A percentile compares a stretch with the other conserved stretches of the same genome.
Evolutionary conservation across 2,888 invertebrate species (phyloP).

Genomic region (Macroteleia sp.): DNA sequence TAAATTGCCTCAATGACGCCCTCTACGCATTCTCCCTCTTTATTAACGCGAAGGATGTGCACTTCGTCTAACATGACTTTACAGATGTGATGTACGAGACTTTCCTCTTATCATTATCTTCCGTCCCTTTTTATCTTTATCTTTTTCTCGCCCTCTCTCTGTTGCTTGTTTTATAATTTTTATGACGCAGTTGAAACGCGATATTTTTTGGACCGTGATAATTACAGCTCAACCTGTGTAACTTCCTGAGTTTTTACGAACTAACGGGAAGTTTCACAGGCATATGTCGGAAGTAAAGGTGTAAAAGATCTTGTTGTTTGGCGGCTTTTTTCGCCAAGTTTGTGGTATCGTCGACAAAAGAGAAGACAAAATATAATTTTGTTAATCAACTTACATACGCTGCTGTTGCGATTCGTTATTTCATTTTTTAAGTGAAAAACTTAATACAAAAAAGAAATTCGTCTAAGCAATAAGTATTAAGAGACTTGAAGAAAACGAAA

Average conservation of each 20-base stretch:
- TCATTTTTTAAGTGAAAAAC: not conserved
- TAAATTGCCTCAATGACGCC: conserved; percentile 77
- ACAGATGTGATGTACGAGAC: conserved; percentile 45
- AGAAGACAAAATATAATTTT: conserved; percentile 18
- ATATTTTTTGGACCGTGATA: conserved; percentile 44
- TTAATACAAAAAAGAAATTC: too few relatives aligned
- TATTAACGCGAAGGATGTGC: conserved; percentile 61
- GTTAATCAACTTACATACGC: conserved; percentile 9
- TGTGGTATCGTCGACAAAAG: conserved; percentile 8
- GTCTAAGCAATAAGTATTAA: too few relatives aligned
- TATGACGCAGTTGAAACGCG: conserved; percentile 53
- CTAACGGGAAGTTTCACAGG: not conserved
- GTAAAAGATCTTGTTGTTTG: conserved; percentile 28
- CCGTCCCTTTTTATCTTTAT: conserved; percentile 18
- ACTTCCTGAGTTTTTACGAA: not conserved
- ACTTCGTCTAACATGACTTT: conserved; percentile 54
- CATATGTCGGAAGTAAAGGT: not conserved
- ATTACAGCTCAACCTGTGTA: conserved; percentile 15
- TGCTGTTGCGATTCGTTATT: conserved; percentile 15
- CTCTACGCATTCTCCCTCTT: conserved; percentile 68
- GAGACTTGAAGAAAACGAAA: too few relatives aligned
- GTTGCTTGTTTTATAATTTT: conserved; percentile 33
- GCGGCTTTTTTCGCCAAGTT: conserved; percentile 5
- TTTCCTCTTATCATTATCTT: not conserved
- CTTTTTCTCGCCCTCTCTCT: conserved; percentile 19